Evolutionary conservation across 2,113 vertebrate species (phyloP).

Genomic region (Aythya baeri): DNA sequence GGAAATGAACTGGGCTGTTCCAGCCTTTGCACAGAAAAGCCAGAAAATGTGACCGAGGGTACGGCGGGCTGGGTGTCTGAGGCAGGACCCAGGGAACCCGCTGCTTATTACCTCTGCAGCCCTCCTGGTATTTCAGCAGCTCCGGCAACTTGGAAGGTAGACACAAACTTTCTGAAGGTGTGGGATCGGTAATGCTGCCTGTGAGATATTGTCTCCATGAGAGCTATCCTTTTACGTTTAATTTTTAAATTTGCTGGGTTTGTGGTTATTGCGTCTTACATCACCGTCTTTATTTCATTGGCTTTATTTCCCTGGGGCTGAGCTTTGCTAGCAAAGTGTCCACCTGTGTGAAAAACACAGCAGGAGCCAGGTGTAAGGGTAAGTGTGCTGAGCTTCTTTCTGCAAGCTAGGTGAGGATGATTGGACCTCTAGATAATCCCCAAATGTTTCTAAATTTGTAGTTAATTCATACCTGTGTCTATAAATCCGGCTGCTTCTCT

Average conservation of each 20-base stretch:
- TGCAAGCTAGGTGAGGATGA: not conserved
- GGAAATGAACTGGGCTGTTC: not conserved
- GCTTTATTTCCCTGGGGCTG: slow-evolving; percentile 29
- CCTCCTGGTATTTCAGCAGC: not conserved
- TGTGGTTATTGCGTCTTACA: slow-evolving; percentile 18
- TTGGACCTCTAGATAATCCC: not conserved
- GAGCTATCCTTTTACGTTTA: slow-evolving; percentile 1
- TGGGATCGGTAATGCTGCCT: not conserved
- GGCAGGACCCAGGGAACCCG: not conserved
- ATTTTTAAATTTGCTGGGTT: not conserved
- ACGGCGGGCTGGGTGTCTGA: not conserved
- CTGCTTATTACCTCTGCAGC: not conserved
- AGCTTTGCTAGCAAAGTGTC: not conserved
- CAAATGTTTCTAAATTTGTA: not conserved
- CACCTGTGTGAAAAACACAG: not conserved
- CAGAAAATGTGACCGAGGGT: not conserved
- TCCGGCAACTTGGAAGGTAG: not conserved
- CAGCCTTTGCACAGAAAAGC: not conserved
- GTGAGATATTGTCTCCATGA: not conserved
- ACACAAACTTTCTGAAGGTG: not conserved
- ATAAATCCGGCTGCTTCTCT: not conserved
- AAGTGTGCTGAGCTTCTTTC: not conserved
- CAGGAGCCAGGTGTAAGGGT: not conserved
- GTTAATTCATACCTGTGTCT: not conserved
- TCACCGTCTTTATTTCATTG: not conserved